These are phyloP conservation scores for Chrysomela aeneicollis DNA, from an alignment of 2,888 invertebrate genomes.

Conservation along the genomic window DNA sequence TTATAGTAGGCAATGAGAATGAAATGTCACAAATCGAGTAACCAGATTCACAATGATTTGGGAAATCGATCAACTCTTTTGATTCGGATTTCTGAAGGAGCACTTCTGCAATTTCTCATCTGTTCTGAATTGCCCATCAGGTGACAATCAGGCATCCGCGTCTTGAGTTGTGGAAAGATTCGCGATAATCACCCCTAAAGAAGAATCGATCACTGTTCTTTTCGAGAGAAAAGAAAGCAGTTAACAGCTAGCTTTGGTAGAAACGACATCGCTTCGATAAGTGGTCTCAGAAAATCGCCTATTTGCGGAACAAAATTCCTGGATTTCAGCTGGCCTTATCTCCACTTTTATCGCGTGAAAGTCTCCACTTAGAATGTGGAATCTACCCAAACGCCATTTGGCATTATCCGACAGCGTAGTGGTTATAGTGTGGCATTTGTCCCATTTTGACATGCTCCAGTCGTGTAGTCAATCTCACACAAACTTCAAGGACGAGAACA, in stretches of 20 bases:
- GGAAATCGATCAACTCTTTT: too few species aligned
- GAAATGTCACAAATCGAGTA: too few species aligned
- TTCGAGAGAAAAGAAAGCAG: slow-evolving; percentile 24
- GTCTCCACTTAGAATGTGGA: slow-evolving; percentile 36
- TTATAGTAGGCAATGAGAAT: background rate
- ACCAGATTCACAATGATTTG: too few species aligned
- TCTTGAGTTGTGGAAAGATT: too few species aligned
- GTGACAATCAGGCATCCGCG: too few species aligned
- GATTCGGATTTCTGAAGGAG: too few species aligned
- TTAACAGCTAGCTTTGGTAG: slow-evolving; percentile 21
- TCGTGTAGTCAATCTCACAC: too few species aligned
- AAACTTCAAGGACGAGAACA: too few species aligned
- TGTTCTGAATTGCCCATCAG: too few species aligned
- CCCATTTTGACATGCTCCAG: background rate
- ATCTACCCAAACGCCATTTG: slow-evolving; percentile 41
- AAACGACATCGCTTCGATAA: slow-evolving; percentile 31
- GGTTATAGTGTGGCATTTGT: background rate
- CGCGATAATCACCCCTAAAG: slow-evolving; percentile 13
- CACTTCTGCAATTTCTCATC: too few species aligned
- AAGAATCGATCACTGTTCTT: slow-evolving; percentile 23
- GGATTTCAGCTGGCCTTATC: slow-evolving; percentile 44
- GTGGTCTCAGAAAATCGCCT: slow-evolving; percentile 20
- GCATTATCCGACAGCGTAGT: slow-evolving; percentile 35
- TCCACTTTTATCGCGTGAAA: slow-evolving; percentile 40
- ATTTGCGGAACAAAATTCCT: slow-evolving; percentile 30